A percentile compares a stretch with the other conserved stretches of the same genome.
Evolutionary conservation across 2,797 vertebrate species (phyloP).

Genomic region (Enteromius anoplus): DNA sequence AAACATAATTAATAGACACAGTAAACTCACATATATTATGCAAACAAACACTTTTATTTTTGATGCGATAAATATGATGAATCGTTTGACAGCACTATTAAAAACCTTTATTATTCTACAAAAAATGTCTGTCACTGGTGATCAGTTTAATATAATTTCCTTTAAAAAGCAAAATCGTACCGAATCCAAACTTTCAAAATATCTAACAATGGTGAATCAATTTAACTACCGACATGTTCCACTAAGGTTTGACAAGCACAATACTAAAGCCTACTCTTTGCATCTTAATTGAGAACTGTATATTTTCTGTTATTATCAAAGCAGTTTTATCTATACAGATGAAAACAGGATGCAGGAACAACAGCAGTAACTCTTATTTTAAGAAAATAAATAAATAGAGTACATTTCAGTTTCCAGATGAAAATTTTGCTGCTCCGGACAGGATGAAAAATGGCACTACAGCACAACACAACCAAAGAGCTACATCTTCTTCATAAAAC

Average conservation of each 20-base stretch:
- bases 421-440: neutral
- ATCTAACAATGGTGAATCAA: neutral
- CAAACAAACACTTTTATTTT: neutral
- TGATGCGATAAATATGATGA: no score
- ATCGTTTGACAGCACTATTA: no score
- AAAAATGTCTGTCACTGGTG: neutral
- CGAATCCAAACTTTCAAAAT: neutral
- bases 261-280: neutral
- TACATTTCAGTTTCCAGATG: neutral
- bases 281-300: neutral
- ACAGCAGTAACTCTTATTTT: neutral
- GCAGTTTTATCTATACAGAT: neutral
- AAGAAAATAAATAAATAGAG: neutral
- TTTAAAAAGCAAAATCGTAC: neutral
- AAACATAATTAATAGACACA: no score
- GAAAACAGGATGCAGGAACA: neutral
- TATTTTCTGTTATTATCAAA: neutral
- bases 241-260: conserved; percentile 1
- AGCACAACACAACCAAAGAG: neutral
- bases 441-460: conserved; percentile 1
- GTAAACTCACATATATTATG: no score
- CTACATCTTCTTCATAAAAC: neutral
- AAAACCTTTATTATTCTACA: neutral
- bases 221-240: neutral
- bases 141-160: neutral